A percentile compares a stretch with the other conserved stretches of the same genome.
These are phyloP conservation scores for Scaptomyza pallida DNA, from an alignment of 1,140 invertebrate species.

Conservation along the genomic window DNA sequence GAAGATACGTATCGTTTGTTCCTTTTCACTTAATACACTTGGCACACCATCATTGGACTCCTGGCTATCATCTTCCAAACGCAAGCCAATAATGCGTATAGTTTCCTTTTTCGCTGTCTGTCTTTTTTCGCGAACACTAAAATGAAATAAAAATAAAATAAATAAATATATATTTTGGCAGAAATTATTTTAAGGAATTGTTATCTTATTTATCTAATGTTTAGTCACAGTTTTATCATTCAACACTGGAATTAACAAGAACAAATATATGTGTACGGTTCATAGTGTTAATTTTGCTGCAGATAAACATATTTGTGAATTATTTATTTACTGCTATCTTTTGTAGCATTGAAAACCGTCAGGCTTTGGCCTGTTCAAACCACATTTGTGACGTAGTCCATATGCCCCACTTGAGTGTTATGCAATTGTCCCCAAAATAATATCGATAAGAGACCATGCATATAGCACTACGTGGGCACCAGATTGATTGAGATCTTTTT, in stretches of 20 bases:
- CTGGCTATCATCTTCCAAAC: slow-evolving; percentile 87
- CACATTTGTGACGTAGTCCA: slow-evolving; percentile 10
- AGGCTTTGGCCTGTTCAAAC: background rate
- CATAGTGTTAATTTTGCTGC: background rate
- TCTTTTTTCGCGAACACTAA: slow-evolving; percentile 11
- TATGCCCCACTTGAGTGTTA: slow-evolving; percentile 23
- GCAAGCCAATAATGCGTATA: slow-evolving; percentile 85
- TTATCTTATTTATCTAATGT: background rate
- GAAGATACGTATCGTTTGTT: slow-evolving; percentile 89
- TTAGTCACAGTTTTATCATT: background rate
- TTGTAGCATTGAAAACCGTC: background rate
- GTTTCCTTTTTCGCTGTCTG: background rate
- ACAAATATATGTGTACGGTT: background rate
- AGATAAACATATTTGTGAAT: no score
- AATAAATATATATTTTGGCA: no score
- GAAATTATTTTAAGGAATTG: no score
- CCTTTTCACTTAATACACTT: slow-evolving; percentile 86
- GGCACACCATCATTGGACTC: slow-evolving; percentile 88
- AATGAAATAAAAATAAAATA: slow-evolving; percentile 11
- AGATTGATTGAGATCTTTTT: background rate
- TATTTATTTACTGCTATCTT: background rate
- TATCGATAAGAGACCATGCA: slow-evolving; percentile 1
- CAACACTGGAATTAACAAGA: background rate
- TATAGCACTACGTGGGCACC: background rate
- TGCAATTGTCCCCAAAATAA: slow-evolving; percentile 1